phyloP scores from a whole-genome alignment of 1,140 invertebrate genomes.

The Neotoxoptera formosana region DNA sequence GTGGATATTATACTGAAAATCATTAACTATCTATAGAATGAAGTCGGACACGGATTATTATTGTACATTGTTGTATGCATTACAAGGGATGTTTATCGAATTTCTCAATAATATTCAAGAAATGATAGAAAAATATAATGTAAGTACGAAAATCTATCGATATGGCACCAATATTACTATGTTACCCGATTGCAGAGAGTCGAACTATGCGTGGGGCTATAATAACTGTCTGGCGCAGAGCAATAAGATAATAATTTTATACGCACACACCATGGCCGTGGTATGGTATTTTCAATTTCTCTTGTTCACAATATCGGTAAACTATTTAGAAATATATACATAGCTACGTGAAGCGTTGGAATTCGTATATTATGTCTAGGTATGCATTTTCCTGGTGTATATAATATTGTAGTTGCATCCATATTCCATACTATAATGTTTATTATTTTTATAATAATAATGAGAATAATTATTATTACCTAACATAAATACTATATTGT shows the following conservation, averaged over 20 bases:
- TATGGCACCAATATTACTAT: not conserved
- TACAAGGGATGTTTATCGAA: not conserved
- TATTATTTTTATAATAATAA: not conserved
- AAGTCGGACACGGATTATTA: not conserved
- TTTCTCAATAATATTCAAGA: not conserved
- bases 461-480: not conserved
- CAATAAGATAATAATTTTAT: not conserved
- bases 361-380: not conserved
- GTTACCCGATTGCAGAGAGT: not conserved
- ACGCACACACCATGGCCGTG: not conserved
- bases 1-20: not conserved
- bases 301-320: not conserved
- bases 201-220: not conserved
- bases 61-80: not conserved
- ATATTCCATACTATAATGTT: not conserved
- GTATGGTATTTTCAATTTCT: not conserved
- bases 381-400: not conserved
- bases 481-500: too few species aligned
- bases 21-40: not conserved
- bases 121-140: not conserved
- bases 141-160: not conserved
- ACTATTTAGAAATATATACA: not conserved
- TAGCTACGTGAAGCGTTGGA: not conserved
- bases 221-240: not conserved
- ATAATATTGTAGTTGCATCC: not conserved